A percentile compares a stretch with the other conserved stretches of the same genome.
These are phyloP conservation scores for Lasioglossum pauxillum DNA, from an alignment of 2,888 invertebrate species.

Conservation along the genomic window DNA sequence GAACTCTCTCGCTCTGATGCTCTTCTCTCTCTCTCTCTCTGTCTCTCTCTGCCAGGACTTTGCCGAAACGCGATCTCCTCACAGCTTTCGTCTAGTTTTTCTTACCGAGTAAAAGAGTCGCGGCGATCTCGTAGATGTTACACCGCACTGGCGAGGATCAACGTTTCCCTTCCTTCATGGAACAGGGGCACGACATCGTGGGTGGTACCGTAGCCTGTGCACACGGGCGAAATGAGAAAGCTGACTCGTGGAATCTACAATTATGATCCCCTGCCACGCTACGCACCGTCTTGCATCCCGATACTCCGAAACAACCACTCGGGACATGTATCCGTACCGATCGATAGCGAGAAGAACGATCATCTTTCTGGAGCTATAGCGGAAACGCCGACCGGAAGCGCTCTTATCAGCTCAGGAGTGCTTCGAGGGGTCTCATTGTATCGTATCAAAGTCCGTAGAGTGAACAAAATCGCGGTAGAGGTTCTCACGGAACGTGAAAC, in stretches of 20 bases:
- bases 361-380: not conserved
- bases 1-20: too few species aligned
- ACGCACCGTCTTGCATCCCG: not conserved
- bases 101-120: slow-evolving; percentile 39
- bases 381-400: not conserved
- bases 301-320: not conserved
- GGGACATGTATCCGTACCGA: not conserved
- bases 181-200: slow-evolving; percentile 55
- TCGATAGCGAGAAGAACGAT: slow-evolving; percentile 1
- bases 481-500: not conserved
- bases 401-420: not conserved
- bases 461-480: not conserved
- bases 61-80: slow-evolving; percentile 42
- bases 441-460: not conserved
- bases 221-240: slow-evolving; percentile 43
- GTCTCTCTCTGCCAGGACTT: not conserved
- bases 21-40: too few species aligned
- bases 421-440: not conserved
- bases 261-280: slow-evolving; percentile 25
- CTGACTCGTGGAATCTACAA: slow-evolving; percentile 30
- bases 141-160: not conserved
- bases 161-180: slow-evolving; percentile 50
- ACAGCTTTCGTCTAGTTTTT: slow-evolving; percentile 47
- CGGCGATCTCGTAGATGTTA: not conserved
- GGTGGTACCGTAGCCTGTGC: slow-evolving; percentile 40